Evolutionary conservation across 2,113 vertebrate genomes (phyloP).

Genomic region (Glaucomys volans): DNA sequence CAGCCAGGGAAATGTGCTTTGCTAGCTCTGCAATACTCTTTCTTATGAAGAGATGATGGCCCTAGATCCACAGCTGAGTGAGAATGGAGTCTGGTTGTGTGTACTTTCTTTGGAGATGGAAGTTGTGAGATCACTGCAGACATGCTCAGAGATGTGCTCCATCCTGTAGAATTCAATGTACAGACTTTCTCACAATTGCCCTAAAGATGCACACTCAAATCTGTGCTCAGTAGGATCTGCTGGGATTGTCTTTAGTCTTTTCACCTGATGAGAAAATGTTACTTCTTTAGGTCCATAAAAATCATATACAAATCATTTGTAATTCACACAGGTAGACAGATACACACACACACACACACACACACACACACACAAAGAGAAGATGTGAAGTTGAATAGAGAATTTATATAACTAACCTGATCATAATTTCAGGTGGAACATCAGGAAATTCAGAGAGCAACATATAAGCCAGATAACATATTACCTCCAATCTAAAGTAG

Average conservation of each 20-base stretch:
- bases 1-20: too few species aligned
- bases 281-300: background rate
- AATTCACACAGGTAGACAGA: too few species aligned
- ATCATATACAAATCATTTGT: too few species aligned
- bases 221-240: conserved; percentile 88
- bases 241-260: conserved; percentile 89
- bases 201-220: conserved; percentile 86
- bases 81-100: too few species aligned
- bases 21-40: too few species aligned
- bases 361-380: too few species aligned
- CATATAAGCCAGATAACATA: conserved; percentile 88
- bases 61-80: too few species aligned
- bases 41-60: too few species aligned
- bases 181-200: conserved; percentile 90
- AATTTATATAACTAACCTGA: conserved; percentile 86
- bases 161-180: conserved; percentile 88
- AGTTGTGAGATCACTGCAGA: too few species aligned
- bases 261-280: conserved; percentile 79
- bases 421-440: conserved; percentile 91
- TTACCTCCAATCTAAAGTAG: conserved; percentile 79
- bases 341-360: too few species aligned
- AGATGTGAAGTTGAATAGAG: background rate
- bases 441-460: conserved; percentile 89
- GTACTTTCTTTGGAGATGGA: too few species aligned
- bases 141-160: too few species aligned